A percentile compares a stretch with the other conserved stretches of the same genome.
Evolutionary conservation across 2,888 invertebrate genomes (phyloP).

Genomic region (Stenotaenia linearis): DNA sequence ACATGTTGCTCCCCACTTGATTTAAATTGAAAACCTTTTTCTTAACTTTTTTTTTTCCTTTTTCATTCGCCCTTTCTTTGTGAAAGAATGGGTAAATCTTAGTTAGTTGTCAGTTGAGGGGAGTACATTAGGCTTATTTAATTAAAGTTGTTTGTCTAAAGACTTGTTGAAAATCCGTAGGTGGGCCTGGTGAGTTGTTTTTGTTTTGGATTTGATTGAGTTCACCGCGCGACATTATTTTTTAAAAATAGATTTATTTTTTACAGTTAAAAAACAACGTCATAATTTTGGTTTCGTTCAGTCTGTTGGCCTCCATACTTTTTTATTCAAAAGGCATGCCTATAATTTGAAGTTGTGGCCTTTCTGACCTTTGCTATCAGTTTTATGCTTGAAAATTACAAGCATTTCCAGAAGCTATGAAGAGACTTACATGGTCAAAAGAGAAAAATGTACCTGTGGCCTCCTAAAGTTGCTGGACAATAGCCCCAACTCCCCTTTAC

Average conservation of each 20-base stretch:
- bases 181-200: not conserved
- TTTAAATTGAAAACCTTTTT: not conserved
- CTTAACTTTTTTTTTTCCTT: not conserved
- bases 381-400: slow-evolving; percentile 26
- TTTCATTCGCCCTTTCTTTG: not conserved
- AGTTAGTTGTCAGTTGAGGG: not conserved
- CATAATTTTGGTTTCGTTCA: not conserved
- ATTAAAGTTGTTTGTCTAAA: not conserved
- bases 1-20: not conserved
- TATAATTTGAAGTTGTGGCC: slow-evolving; percentile 21
- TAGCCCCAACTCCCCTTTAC: not conserved
- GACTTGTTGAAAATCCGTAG: not conserved
- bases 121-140: not conserved
- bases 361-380: slow-evolving; percentile 16
- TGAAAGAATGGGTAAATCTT: not conserved
- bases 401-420: slow-evolving; percentile 24
- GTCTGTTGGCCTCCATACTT: not conserved
- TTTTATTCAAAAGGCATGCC: not conserved
- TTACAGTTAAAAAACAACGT: not conserved
- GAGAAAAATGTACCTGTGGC: slow-evolving; percentile 8
- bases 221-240: not conserved
- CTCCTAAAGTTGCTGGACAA: slow-evolving; percentile 2
- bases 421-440: not conserved
- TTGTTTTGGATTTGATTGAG: not conserved
- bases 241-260: not conserved